Conservation (phyloP, 2,888 invertebrate species). For the Andrena bucephala region DNA sequence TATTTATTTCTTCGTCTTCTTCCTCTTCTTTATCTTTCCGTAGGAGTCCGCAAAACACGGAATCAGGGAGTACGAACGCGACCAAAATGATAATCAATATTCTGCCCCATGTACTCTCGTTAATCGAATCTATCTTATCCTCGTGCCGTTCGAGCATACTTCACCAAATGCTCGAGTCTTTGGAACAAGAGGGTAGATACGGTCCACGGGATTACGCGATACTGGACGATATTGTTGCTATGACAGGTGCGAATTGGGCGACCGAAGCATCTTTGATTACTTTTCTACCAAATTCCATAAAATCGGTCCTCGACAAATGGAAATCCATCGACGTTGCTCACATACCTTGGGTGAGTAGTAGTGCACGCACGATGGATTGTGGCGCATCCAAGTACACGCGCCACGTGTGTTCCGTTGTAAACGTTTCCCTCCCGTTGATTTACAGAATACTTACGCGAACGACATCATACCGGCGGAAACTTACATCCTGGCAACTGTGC, state of each 20-base stretch:
- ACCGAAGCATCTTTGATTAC: conserved; percentile 86
- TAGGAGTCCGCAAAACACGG: conserved; percentile 72
- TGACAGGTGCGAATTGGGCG: conserved; percentile 85
- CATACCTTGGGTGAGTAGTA: conserved; percentile 87
- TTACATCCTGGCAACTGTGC: conserved; percentile 91
- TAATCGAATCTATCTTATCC: conserved; percentile 88
- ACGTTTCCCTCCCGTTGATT: neutral
- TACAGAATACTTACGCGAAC: conserved; percentile 89
- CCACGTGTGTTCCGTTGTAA: neutral
- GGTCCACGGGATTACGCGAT: conserved; percentile 85
- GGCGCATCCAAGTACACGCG: neutral
- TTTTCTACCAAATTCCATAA: conserved; percentile 86
- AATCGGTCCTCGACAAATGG: conserved; percentile 88
- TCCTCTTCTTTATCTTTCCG: neutral
- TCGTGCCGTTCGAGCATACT: conserved; percentile 85
- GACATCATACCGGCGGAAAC: conserved; percentile 94
- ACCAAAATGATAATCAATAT: conserved; percentile 87
- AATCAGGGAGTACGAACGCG: conserved; percentile 72
- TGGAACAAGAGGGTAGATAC: conserved; percentile 83
- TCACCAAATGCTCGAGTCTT: conserved; percentile 84
- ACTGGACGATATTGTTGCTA: conserved; percentile 80
- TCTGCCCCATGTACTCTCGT: conserved; percentile 88
- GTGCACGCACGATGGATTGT: neutral
- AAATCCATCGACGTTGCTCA: conserved; percentile 86
- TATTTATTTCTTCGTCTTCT: neutral